Evolutionary conservation across 2,113 vertebrate genomes (phyloP).

Genomic region (Cinclus cinclus): DNA sequence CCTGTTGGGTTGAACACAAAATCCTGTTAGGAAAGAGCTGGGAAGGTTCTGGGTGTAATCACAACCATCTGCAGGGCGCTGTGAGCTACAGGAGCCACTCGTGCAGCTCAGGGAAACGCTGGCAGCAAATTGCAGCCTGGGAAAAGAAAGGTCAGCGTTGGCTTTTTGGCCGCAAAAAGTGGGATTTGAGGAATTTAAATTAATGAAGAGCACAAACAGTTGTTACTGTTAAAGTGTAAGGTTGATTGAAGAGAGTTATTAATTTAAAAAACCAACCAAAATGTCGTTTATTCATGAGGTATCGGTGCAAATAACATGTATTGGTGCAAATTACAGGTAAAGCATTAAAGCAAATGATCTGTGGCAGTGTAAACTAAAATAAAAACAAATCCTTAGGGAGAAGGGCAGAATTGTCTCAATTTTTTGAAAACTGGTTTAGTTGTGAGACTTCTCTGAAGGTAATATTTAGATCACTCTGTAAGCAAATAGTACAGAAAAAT

Average conservation of each 20-base stretch:
- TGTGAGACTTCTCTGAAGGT: background rate
- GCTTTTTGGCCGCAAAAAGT: constrained; percentile 70
- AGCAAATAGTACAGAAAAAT: background rate
- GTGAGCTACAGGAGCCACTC: constrained; percentile 72
- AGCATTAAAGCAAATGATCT: constrained; percentile 15
- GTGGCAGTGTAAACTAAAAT: background rate
- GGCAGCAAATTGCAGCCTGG: constrained; percentile 84
- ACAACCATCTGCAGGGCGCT: constrained; percentile 79
- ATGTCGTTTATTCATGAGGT: background rate
- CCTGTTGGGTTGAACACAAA: constrained; percentile 67
- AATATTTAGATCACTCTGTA: background rate
- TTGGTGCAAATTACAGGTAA: background rate
- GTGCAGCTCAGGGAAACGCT: constrained; percentile 68
- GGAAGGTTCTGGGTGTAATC: constrained; percentile 77
- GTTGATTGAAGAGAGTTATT: constrained; percentile 25
- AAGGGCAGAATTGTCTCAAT: background rate
- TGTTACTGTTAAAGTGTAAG: background rate
- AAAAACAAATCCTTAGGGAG: background rate
- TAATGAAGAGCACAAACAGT: constrained; percentile 33
- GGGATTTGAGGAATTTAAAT: constrained; percentile 74
- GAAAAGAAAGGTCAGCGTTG: constrained; percentile 78
- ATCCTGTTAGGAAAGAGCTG: constrained; percentile 70
- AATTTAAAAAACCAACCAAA: background rate
- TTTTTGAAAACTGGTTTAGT: background rate
- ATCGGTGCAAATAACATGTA: background rate